Percentiles rank a stretch among this genome's conserved stretches.
Evolutionary conservation across 2,888 invertebrate species (phyloP).

Genomic region (Notodonta dromedarius): DNA sequence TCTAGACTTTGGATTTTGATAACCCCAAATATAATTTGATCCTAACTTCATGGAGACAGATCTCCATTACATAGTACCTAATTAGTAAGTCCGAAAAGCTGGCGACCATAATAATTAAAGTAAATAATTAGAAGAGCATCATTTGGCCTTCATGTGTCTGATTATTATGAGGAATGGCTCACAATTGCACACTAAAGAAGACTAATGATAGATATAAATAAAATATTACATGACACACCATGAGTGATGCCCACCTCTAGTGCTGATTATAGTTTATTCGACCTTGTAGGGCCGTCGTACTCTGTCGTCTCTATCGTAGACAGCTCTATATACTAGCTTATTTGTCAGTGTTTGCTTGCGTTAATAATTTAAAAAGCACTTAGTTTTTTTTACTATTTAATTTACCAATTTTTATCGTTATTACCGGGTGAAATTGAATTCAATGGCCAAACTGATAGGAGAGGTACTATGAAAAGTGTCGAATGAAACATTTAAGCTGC

Average conservation of each 20-base stretch:
- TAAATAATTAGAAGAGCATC: not conserved
- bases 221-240: slow-evolving; percentile 7
- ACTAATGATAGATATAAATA: slow-evolving; percentile 10
- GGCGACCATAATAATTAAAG: no score
- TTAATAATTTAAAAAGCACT: not conserved
- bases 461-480: no score
- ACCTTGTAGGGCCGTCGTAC: slow-evolving; percentile 49
- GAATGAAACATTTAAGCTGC: no score
- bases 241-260: slow-evolving; percentile 35
- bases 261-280: slow-evolving; percentile 28
- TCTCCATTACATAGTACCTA: no score
- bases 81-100: no score
- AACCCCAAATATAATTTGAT: no score
- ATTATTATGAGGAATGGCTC: slow-evolving; percentile 3
- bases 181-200: slow-evolving; percentile 2
- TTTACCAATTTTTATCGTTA: no score
- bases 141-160: not conserved
- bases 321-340: slow-evolving; percentile 29
- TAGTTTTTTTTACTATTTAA: no score
- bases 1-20: no score
- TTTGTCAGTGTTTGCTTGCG: not conserved
- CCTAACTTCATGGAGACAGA: no score
- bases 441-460: no score
- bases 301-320: slow-evolving; percentile 25
- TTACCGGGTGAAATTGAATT: no score